Percentiles rank a stretch among this genome's conserved stretches.
These are phyloP conservation scores for Melieria picta DNA, from an alignment of 2,888 invertebrate genomes.

Conservation along the genomic window DNA sequence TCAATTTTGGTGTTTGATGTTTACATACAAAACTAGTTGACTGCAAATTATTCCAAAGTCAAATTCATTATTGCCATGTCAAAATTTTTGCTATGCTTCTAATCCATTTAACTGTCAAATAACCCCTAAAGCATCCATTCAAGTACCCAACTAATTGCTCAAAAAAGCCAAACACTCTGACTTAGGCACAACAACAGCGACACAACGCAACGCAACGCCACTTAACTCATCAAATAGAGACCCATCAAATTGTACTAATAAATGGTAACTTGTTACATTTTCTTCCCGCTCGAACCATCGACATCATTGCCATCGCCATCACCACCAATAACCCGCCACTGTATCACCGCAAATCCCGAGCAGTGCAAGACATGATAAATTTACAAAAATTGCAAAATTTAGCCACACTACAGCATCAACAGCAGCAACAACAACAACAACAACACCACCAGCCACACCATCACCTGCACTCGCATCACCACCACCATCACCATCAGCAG, in stretches of 20 bases:
- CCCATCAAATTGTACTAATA: conserved; percentile 41
- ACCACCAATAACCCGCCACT: conserved; percentile 14
- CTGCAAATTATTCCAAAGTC: no score
- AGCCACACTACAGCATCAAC: conserved; percentile 75
- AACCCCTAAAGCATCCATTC: conserved; percentile 22
- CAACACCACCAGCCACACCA: conserved; percentile 70
- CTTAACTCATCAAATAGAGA: conserved; percentile 26
- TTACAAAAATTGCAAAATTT: conserved; percentile 80
- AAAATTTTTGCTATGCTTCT: no score
- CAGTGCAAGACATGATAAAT: conserved; percentile 68
- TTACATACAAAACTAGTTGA: no score
- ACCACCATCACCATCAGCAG: conserved; percentile 50
- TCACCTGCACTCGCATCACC: conserved; percentile 68
- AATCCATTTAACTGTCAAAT: not conserved
- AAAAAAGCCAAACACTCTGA: conserved; percentile 5
- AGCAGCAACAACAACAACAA: conserved; percentile 59
- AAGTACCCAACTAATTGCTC: conserved; percentile 33
- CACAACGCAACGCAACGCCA: not conserved
- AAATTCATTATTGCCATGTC: no score
- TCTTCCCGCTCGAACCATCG: conserved; percentile 21
- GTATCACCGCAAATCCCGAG: conserved; percentile 24
- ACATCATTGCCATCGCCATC: conserved; percentile 3
- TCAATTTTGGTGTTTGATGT: no score
- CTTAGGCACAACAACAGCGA: not conserved
- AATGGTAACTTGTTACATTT: conserved; percentile 37